phyloP scores from a whole-genome alignment of 2,888 invertebrate species.

The Eugnorisma glareosa region DNA sequence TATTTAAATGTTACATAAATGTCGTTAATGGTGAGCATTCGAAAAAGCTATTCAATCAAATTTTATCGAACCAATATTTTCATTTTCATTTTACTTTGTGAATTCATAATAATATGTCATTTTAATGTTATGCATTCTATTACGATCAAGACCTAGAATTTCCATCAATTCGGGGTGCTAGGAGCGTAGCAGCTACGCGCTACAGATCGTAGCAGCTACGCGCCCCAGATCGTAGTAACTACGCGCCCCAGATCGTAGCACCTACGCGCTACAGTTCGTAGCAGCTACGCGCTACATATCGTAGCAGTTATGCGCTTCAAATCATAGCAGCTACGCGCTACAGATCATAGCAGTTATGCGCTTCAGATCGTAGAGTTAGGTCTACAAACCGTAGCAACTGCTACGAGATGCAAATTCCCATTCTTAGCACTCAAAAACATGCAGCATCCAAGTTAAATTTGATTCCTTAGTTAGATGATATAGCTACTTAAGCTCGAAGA shows the following conservation, averaged over 20 bases:
- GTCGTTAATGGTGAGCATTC: neutral
- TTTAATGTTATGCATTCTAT: neutral
- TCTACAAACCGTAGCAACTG: slow-evolving; percentile 21
- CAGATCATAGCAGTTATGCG: slow-evolving; percentile 27
- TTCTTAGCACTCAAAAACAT: neutral
- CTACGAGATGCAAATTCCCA: neutral
- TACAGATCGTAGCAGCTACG: too few species aligned
- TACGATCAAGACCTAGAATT: neutral
- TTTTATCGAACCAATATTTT: neutral
- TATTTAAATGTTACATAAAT: neutral
- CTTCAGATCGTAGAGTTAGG: slow-evolving; percentile 12
- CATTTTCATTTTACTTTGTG: neutral
- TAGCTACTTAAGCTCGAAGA: neutral
- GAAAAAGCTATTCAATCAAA: neutral
- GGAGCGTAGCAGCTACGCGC: slow-evolving; percentile 6
- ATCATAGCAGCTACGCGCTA: slow-evolving; percentile 29
- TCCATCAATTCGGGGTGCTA: slow-evolving; percentile 7
- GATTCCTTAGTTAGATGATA: neutral
- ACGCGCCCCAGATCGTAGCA: slow-evolving; percentile 10
- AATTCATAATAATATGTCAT: neutral
- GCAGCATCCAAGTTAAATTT: neutral
- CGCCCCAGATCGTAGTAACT: too few species aligned
- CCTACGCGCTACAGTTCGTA: slow-evolving; percentile 31
- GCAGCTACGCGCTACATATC: neutral
- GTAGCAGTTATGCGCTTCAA: too few species aligned